Evolutionary conservation across 2,888 invertebrate genomes (phyloP), one percentile per base, ranked within the genome.

Genomic region (Agriotes lineatus): DNA sequence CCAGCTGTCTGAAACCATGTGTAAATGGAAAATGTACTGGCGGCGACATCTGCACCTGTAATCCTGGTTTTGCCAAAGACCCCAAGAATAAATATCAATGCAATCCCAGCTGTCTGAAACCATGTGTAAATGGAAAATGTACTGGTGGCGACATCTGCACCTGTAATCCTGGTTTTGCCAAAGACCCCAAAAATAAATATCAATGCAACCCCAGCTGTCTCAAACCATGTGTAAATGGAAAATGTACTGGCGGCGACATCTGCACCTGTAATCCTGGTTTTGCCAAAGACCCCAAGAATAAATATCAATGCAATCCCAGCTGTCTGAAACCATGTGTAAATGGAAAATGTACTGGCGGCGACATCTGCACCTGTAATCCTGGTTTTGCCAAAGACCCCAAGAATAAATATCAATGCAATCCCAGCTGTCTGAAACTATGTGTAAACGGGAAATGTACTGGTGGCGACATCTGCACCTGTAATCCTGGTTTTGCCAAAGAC

Each of bases 351-450:
- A 54, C 54, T 2, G 54, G 33, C 7, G 54, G 16, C 9, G 54
- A 54, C 14, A 54, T 25, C 2, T 54, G 54, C 54, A 54, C 54
- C 1, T 54, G 54, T 16, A 54, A 54, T 10, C 16, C 50, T 12
- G 50, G 50, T 1, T 50, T 50, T 14, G 22, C 25, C 25, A 50
- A 50, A 22, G 50, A 50, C 14, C 25, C 25, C 20, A 50, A 50
- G 10, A 54, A 54, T 14, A 54, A 54, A 18, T 54, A 70, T 35
- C 50, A 54, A 16, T 72, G 72, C 44, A 64, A 66, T 52, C 68
- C 72, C 2, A 30, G 54, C 52, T 72, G 72, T 56, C 14, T 42
- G 1, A 57, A 67, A 22, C 45, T 22, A 9, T 72, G 72, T 30
- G 39, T 39, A 7, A 69, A 72, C 39, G 72, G 72, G 37, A 22